Evolutionary conservation across 30 jellyfish, hydroid and myxozoan genomes (phyloP), one percentile per base, ranked within the genome.

Genomic region (Aurelia aurita complex sp. Pacific): DNA sequence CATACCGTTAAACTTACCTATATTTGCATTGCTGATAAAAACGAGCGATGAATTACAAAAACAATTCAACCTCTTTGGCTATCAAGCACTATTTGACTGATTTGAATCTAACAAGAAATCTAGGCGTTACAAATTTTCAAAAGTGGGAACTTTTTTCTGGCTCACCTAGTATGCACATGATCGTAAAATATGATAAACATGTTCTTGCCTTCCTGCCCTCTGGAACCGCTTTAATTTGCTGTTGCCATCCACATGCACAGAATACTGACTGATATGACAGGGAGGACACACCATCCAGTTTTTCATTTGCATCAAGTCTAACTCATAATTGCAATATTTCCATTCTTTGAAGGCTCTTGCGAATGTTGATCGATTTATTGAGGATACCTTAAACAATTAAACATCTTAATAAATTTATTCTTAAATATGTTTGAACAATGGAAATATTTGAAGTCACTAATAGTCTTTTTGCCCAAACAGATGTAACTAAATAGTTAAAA

Each of bases 271-370:
- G 13, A 13, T 38, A 10, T 79, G 59, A 59, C 91, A 67, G 54
- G 82, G 85, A 51, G 85, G 85, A 69, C 91, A 82, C 8, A 64
- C 75, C 54, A 69, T 43, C 91, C 91, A 82, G 74, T 69, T 69
- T 59, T 64, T 82, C 77, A 29, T 42, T 52, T 34, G 83, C 69
- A 82, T 13, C 17, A 18, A 12, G 19, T 82, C 91, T 61, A 64
- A 38, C 62, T 82, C 91, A 69, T 38, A 64, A 34, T 55, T 51
- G 64, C 91, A 82, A 82, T 82, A 82, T 69, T 82, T 82, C 91
- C 91, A 82, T 54, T 82, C 91, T 69, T 69, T 82, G 60, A 64
- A 80, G n/a, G 85, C 83, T 70, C 70, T 64, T 36, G 85, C 38
- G 68, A 82, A 82, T 29, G 83, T 64, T 29, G 69, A 32, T 46